These are phyloP conservation scores for Rutpela maculata DNA, from an alignment of 2,888 invertebrate genomes.

Conservation along the genomic window DNA sequence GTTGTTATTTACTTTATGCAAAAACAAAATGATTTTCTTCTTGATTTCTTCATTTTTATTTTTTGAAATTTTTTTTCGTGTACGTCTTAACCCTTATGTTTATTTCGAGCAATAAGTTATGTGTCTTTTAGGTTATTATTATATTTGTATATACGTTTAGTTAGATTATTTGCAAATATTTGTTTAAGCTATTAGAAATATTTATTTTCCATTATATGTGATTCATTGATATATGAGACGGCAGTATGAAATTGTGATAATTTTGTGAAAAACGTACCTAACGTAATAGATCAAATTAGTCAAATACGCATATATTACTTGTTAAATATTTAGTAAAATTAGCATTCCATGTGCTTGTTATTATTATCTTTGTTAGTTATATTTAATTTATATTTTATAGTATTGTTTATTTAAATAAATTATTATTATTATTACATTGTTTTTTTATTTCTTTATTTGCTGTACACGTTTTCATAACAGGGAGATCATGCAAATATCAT, in stretches of 20 bases:
- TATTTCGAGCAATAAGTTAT: background rate
- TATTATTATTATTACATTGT: slow-evolving; percentile 54
- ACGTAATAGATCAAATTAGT: slow-evolving; percentile 9
- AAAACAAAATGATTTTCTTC: too few species aligned
- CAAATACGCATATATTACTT: slow-evolving; percentile 19
- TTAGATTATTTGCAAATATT: background rate
- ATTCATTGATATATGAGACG: background rate
- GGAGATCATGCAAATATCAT: background rate
- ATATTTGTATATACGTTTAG: background rate
- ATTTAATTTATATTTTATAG: slow-evolving; percentile 56
- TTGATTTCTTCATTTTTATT: background rate
- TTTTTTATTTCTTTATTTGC: slow-evolving; percentile 52
- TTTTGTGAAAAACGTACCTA: slow-evolving; percentile 16
- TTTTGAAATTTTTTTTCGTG: too few species aligned
- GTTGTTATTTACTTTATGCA: background rate
- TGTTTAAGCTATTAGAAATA: background rate
- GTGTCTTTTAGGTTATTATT: background rate
- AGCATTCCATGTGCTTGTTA: slow-evolving; percentile 44
- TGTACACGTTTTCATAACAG: slow-evolving; percentile 6
- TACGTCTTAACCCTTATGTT: too few species aligned
- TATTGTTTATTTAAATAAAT: slow-evolving; percentile 60
- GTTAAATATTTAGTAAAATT: slow-evolving; percentile 28
- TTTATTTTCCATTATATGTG: background rate
- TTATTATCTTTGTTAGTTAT: slow-evolving; percentile 48
- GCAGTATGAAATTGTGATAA: slow-evolving; percentile 27